Evolutionary conservation across 2,113 vertebrate species (phyloP).

Genomic region (Phycodurus eques): DNA sequence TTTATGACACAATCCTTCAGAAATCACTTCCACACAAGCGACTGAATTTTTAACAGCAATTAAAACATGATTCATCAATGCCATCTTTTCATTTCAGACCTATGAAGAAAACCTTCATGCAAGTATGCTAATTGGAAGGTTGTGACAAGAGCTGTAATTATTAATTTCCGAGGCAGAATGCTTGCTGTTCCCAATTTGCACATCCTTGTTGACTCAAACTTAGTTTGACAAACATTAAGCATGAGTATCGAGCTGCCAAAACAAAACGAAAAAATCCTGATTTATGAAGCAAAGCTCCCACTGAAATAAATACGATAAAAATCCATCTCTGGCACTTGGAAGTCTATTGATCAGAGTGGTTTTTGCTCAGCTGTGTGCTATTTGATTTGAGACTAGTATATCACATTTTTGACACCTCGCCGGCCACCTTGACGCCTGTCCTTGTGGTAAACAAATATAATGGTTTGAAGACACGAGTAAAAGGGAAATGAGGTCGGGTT

Average conservation of each 20-base stretch:
- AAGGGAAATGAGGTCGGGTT: constrained; percentile 28
- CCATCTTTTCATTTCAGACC: background rate
- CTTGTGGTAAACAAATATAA: constrained; percentile 19
- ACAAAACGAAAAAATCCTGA: constrained; percentile 24
- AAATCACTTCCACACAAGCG: background rate
- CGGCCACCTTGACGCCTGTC: constrained; percentile 41
- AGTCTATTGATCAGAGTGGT: constrained; percentile 39
- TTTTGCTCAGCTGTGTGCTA: constrained; percentile 40
- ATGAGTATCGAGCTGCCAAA: constrained; percentile 8
- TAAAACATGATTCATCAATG: background rate
- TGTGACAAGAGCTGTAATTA: background rate
- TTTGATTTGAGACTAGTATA: constrained; percentile 32
- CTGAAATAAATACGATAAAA: constrained; percentile 7
- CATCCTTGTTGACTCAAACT: constrained; percentile 15
- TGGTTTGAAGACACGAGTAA: constrained; percentile 31
- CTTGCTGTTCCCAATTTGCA: constrained; percentile 7
- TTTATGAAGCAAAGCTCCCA: constrained; percentile 16
- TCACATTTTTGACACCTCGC: constrained; percentile 28
- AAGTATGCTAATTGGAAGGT: background rate
- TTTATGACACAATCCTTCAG: background rate
- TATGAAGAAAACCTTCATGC: background rate
- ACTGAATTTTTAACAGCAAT: background rate
- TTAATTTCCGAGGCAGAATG: background rate
- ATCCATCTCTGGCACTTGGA: constrained; percentile 21
- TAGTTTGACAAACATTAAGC: constrained; percentile 11